Conservation (phyloP, 1,140 invertebrate genomes). For the Whitmania pigra region DNA sequence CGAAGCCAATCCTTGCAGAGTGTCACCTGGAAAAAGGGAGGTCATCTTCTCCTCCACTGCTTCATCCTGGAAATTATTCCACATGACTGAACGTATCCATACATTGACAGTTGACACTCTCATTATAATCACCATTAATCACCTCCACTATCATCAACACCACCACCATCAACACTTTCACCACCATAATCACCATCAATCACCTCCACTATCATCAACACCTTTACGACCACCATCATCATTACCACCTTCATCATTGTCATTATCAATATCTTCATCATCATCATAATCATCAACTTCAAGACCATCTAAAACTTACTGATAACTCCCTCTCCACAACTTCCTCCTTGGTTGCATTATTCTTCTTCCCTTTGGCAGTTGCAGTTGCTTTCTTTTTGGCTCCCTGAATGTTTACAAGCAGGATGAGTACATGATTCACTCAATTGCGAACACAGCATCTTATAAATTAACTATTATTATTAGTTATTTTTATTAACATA, state of each 20-base stretch:
- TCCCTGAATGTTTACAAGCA: slow-evolving; percentile 11
- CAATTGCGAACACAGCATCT: too few relatives aligned
- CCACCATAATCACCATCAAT: too few relatives aligned
- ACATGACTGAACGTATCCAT: not conserved
- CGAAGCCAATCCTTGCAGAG: slow-evolving; percentile 58
- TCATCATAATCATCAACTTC: not conserved
- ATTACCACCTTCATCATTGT: not conserved
- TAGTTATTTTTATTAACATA: too few relatives aligned
- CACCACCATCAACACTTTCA: too few relatives aligned
- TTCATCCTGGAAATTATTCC: slow-evolving; percentile 44
- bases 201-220: too few relatives aligned
- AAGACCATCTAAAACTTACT: slow-evolving; percentile 26
- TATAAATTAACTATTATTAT: too few relatives aligned
- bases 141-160: too few relatives aligned
- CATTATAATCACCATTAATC: too few relatives aligned
- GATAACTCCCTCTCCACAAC: slow-evolving; percentile 35
- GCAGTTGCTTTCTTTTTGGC: slow-evolving; percentile 27
- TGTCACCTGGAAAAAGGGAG: slow-evolving; percentile 51
- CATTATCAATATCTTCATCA: not conserved
- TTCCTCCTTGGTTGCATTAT: slow-evolving; percentile 26
- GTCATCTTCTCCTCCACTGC: slow-evolving; percentile 58
- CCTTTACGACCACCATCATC: not conserved
- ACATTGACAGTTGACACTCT: too few relatives aligned
- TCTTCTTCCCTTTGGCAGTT: slow-evolving; percentile 27
- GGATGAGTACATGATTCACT: not conserved